Evolutionary conservation across 2,797 vertebrate species (phyloP), one percentile per base, ranked within the genome.

Genomic region (Rallus crepitans): DNA sequence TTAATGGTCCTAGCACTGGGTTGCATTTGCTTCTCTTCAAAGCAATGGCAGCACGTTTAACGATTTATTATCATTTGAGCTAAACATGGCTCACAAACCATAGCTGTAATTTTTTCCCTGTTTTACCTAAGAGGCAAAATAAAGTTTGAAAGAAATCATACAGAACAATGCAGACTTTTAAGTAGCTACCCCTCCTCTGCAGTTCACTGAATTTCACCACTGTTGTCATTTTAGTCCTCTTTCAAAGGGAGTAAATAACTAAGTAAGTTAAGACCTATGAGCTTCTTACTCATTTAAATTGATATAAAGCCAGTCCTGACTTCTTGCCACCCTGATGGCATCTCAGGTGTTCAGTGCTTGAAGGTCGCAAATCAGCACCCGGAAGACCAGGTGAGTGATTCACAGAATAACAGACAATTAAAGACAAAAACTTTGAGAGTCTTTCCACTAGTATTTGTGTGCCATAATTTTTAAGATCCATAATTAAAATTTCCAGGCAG

Each of bases 61-160:
- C 5, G 25, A 91, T 70, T 90, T 72, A 78, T 64, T 79, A 57
- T 27, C 65, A 39, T 63, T 94, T 73, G 80, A 95, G 60, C 30
- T 33, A 64, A 91, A 42, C 30, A 76, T 33, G 17, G 93, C 90
- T 97, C 73, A 55, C 84, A 97, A 96, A 81, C 28, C 40, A 55
- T 21, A 82, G 73, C 39, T 89, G 37, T 75, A 92, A 84, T 83
- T 81, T 71, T 82, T 61, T 69, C 77, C 63, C 56, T 61, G 65
- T 91, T 93, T 90, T 73, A 90, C 31, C 37, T 71, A 92, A 86
- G 28, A 85, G 47, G 48, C 52, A 78, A 89, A 91, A 76, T 56
- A 59, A 80, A 94, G 40, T 72, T 79, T 37, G 14, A 76, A 82
- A 90, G 61, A 83, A 90, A 83, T 35, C 3, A 3, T 31, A 84